phyloP scores from a whole-genome alignment of 1,140 invertebrate species.

The Platyura marginata region DNA sequence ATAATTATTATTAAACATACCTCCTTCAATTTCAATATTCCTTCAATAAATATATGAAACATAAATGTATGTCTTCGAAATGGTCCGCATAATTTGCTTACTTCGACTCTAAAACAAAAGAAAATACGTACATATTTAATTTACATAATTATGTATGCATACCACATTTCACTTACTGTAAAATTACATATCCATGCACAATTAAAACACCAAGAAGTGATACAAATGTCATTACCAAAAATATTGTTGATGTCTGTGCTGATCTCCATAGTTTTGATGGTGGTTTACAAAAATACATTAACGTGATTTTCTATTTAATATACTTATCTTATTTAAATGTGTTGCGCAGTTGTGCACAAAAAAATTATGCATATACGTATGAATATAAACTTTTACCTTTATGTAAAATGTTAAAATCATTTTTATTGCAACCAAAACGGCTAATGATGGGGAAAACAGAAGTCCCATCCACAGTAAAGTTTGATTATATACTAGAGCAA shows the following conservation, averaged over 20 bases:
- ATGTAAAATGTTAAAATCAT: conserved; percentile 48
- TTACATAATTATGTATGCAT: too few relatives aligned
- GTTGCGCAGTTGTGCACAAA: too few relatives aligned
- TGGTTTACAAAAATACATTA: conserved; percentile 34
- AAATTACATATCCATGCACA: conserved; percentile 36
- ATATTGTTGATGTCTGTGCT: conserved; percentile 48
- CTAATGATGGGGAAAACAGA: conserved; percentile 44
- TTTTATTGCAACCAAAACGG: conserved; percentile 39
- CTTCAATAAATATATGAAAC: conserved; percentile 27
- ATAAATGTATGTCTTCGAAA: conserved; percentile 26
- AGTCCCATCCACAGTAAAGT: conserved; percentile 51
- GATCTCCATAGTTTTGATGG: conserved; percentile 44
- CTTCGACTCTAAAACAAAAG: conserved; percentile 24
- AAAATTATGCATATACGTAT: too few relatives aligned
- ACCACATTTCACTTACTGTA: conserved; percentile 31
- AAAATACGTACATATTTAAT: too few relatives aligned
- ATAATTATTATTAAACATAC: not conserved
- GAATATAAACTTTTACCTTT: conserved; percentile 16
- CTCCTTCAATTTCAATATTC: conserved; percentile 24
- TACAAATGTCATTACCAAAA: conserved; percentile 43
- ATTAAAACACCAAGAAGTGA: conserved; percentile 36
- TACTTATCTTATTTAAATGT: too few relatives aligned
- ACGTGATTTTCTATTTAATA: conserved; percentile 25
- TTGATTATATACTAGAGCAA: conserved; percentile 59
- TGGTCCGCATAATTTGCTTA: conserved; percentile 29